Evolutionary conservation across 2,888 invertebrate species (phyloP), one percentile per base, ranked within the genome.

Genomic region (Lycocerus yunnanus): DNA sequence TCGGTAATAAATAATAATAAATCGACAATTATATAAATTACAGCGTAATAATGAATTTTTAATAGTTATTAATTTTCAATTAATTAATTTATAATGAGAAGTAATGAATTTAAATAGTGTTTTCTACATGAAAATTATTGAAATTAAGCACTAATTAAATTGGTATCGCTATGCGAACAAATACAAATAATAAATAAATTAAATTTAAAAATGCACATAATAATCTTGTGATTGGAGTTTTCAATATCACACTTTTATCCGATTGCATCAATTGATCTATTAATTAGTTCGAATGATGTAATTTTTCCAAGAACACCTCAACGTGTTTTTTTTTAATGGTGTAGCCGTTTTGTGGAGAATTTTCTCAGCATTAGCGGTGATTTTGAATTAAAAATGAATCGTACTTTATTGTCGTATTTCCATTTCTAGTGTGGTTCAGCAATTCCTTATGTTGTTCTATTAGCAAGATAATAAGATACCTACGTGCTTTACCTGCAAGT

Each of bases 401-500:
- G 66, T 66, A 66, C 58, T 66, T 71, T 71, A 71, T 71, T 18
- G 71, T 60, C 65, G 70, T 24, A 71, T 60, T 71, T 66, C 71
- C 71, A 71, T 66, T 71, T 71, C 71, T 66, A 66, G 71, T 59
- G 66, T 60, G 58, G 58, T 24, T 66, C 18, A 66, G 59, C 66
- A 66, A 71, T 71, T 66, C 71, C 66, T 71, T 71, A 71, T 71
- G 65, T 21, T 21, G 43, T 71, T 59, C 58, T 24, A 66, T 66
- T 71, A 66, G 71, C 24, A 58, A 66, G 66, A 71, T 71, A 66
- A 71, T 71, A 71, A 71, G 71, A 71, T 66, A 58, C 59, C 66
- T 71, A 71, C 71, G 71, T 71, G 71, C 65, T 1, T 71, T 66
- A 71, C 58, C 58, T 71, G 58, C 65, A 43, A 43, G 43, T 43